Conservation (phyloP, 2,113 vertebrate genomes). For the mouse (Mus musculus) region GRCm39 chr4:141690501-141691000, state of each 20-base stretch:
- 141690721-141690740: conserved; percentile 77
- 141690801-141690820: conserved; percentile 76
- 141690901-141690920: background rate
- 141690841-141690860: conserved; percentile 21
- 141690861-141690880: background rate
- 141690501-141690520: background rate
- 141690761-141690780: conserved; percentile 57
- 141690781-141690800: conserved; percentile 69
- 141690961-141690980: background rate
- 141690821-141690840: conserved; percentile 76
- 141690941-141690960: fast-evolving
- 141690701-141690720: fast-evolving
- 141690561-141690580: too few relatives aligned
- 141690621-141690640: background rate
- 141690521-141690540: background rate
- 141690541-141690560: background rate
- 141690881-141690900: too few relatives aligned
- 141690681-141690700: fast-evolving
- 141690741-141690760: conserved; percentile 26
- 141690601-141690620: background rate
- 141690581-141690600: too few relatives aligned
- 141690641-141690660: fast-evolving
- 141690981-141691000: background rate
- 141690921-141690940: fast-evolving
- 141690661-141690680: too few relatives aligned